Conservation (phyloP, 2,113 vertebrate genomes). For the Progne subis region DNA sequence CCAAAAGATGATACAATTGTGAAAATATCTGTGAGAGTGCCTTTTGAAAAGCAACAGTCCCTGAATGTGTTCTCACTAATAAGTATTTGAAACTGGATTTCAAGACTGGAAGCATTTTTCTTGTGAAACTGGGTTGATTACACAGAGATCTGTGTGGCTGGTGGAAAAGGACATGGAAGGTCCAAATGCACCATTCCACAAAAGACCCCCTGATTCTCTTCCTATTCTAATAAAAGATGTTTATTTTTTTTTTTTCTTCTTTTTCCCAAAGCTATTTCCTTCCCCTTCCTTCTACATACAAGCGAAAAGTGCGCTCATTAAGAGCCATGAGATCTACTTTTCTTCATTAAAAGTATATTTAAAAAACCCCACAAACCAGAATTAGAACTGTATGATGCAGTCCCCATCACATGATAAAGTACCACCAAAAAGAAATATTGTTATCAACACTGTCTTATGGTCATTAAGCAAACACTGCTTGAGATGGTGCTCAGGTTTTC, state of each 20-base stretch:
- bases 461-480: not conserved
- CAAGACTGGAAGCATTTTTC: not conserved
- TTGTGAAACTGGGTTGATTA: not conserved
- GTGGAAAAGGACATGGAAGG: not conserved
- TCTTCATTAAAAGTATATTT: not conserved
- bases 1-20: accelerated
- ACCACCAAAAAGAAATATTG: not conserved
- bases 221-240: not conserved
- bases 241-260: not conserved
- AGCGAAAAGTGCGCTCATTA: not conserved
- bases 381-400: not conserved
- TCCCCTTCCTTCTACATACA: not conserved
- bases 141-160: not conserved
- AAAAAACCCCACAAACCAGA: not conserved
- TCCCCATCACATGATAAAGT: not conserved
- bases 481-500: not conserved
- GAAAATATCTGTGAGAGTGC: not conserved
- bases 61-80: not conserved
- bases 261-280: not conserved
- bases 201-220: not conserved
- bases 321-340: not conserved
- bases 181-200: not conserved
- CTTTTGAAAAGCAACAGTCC: not conserved
- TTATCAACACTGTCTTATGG: not conserved
- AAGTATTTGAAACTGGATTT: not conserved